phyloP scores from a whole-genome alignment of 2,888 invertebrate species.

The Eristalis tenax region DNA sequence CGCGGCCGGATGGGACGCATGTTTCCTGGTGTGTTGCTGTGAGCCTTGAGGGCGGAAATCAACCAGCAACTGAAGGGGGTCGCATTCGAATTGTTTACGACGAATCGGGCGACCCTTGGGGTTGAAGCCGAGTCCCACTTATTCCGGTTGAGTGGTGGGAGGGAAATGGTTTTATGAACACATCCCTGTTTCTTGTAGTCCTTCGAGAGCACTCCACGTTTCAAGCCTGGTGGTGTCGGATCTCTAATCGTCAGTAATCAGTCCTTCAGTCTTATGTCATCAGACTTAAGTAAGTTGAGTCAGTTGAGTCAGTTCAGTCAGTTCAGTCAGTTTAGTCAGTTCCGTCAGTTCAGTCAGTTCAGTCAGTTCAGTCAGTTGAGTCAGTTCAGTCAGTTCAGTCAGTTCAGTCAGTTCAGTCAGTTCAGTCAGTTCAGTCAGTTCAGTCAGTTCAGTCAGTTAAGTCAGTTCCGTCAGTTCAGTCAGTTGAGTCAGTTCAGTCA shows the following conservation, averaged over 20 bases:
- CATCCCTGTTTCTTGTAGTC: not conserved
- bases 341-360: not conserved
- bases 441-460: not conserved
- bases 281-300: not conserved
- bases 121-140: not conserved
- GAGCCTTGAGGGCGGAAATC: conserved; percentile 14
- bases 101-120: not conserved
- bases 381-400: not conserved
- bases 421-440: not conserved
- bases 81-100: not conserved
- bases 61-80: not conserved
- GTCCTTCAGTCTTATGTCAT: not conserved
- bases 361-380: not conserved
- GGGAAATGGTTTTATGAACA: not conserved
- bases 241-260: not conserved
- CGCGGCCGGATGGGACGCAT: conserved; percentile 41
- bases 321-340: not conserved
- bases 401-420: not conserved
- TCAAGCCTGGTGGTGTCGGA: not conserved
- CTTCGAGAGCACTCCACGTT: not conserved
- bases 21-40: conserved; percentile 16
- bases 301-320: not conserved
- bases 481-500: not conserved
- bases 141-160: not conserved
- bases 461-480: too few species aligned